phyloP scores from a whole-genome alignment of 1,140 invertebrate genomes.

The Portunus trituberculatus region DNA sequence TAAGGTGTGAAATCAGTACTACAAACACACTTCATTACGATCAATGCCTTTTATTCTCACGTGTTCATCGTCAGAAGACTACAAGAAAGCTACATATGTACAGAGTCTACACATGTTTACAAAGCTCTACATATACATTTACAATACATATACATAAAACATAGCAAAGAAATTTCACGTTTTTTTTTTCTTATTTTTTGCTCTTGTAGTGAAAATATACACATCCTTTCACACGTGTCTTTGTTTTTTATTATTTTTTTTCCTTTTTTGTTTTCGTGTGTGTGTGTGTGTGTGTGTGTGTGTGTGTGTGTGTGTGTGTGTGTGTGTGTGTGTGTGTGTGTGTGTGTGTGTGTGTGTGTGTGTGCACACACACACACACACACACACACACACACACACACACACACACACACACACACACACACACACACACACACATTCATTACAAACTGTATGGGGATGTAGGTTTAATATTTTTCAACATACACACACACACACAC shows the following conservation, averaged over 20 bases:
- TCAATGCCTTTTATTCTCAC: too few species aligned
- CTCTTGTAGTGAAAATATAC: neutral
- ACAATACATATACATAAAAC: constrained; percentile 18
- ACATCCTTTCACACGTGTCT: neutral
- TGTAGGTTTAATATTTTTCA: neutral
- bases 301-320: too few species aligned
- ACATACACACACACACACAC: neutral
- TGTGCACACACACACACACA: neutral
- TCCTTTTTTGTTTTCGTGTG: neutral
- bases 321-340: too few species aligned
- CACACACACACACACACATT: too few species aligned
- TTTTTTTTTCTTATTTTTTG: neutral
- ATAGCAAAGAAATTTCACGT: neutral
- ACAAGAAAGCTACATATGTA: constrained; percentile 30
- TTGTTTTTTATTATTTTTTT: neutral
- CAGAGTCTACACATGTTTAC: constrained; percentile 1
- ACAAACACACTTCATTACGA: too few species aligned
- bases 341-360: too few species aligned
- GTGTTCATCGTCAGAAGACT: neutral
- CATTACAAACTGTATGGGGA: neutral
- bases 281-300: too few species aligned
- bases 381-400: neutral
- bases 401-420: neutral
- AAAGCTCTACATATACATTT: neutral
- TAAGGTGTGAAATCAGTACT: too few species aligned